These are phyloP conservation scores for Macrostomum cliftonense DNA, from an alignment of 2,888 invertebrate species.

Conservation along the genomic window DNA sequence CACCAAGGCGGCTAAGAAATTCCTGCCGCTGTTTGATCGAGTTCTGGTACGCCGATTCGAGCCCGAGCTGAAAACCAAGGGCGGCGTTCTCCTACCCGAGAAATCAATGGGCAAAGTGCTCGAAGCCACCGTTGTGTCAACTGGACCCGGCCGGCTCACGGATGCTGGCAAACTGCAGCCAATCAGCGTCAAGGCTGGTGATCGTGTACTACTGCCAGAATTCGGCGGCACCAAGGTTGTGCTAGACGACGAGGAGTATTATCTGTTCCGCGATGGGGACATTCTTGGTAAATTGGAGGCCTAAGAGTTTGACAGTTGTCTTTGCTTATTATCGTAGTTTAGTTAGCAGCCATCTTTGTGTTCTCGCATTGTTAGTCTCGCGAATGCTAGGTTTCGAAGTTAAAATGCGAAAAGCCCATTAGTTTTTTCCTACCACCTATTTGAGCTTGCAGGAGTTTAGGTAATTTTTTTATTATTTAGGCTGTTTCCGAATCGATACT, in stretches of 20 bases:
- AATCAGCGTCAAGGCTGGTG: slow-evolving; percentile 66
- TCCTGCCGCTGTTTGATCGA: slow-evolving; percentile 78
- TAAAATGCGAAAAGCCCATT: too few species aligned
- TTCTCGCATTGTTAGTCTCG: too few species aligned
- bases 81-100: slow-evolving; percentile 90
- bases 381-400: too few species aligned
- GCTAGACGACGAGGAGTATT: slow-evolving; percentile 68
- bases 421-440: too few species aligned
- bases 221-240: slow-evolving; percentile 92
- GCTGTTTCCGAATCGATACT: too few species aligned
- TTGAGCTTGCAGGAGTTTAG: too few species aligned
- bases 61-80: slow-evolving; percentile 70
- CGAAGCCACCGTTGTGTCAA: slow-evolving; percentile 78
- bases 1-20: slow-evolving; percentile 26
- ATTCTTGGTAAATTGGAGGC: slow-evolving; percentile 62
- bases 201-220: slow-evolving; percentile 82
- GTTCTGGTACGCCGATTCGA: slow-evolving; percentile 80
- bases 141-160: slow-evolving; percentile 62
- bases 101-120: slow-evolving; percentile 78
- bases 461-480: too few species aligned
- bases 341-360: too few species aligned
- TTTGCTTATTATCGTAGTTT: not conserved
- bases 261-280: slow-evolving; percentile 80
- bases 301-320: not conserved
- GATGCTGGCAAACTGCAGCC: slow-evolving; percentile 59